These are phyloP conservation scores for Drosophila guanche DNA, from an alignment of 1,140 invertebrate species.

Conservation along the genomic window DNA sequence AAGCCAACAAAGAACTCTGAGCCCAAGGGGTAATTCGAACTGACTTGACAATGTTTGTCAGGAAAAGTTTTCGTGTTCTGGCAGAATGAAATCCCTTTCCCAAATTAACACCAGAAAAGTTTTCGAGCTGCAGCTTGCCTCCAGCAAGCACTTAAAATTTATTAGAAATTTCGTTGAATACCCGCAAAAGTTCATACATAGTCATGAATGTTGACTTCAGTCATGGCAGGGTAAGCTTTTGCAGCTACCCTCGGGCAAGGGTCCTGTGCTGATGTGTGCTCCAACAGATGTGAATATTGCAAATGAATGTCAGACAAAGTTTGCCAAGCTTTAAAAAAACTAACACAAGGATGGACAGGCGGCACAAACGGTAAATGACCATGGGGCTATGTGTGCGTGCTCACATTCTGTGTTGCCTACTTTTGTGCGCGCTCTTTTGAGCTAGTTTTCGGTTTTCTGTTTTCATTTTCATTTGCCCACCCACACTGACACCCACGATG, in stretches of 20 bases:
- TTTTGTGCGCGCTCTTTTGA: constrained; percentile 26
- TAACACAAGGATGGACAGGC: constrained; percentile 18
- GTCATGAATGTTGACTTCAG: constrained; percentile 28
- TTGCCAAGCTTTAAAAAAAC: constrained; percentile 36
- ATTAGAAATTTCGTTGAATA: constrained; percentile 28
- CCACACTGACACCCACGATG: not conserved
- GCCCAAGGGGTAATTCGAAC: not conserved
- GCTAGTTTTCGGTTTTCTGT: constrained; percentile 20
- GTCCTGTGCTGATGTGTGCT: constrained; percentile 30
- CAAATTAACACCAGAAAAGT: constrained; percentile 48
- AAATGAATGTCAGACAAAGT: constrained; percentile 15
- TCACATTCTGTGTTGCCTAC: constrained; percentile 27
- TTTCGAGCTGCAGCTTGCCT: constrained; percentile 13
- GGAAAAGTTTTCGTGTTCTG: constrained; percentile 23
- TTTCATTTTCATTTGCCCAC: constrained; percentile 21
- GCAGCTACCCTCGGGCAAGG: not conserved
- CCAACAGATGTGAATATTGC: constrained; percentile 32
- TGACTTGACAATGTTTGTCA: constrained; percentile 4
- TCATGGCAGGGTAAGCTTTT: constrained; percentile 29
- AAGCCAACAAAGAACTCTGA: constrained; percentile 1
- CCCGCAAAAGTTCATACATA: constrained; percentile 14
- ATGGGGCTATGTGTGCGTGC: constrained; percentile 13
- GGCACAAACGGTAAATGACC: not conserved
- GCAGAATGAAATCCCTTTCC: constrained; percentile 17
- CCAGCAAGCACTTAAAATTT: constrained; percentile 60